Conservation (phyloP, 2,888 invertebrate genomes). For the Diarsia dahlii region DNA sequence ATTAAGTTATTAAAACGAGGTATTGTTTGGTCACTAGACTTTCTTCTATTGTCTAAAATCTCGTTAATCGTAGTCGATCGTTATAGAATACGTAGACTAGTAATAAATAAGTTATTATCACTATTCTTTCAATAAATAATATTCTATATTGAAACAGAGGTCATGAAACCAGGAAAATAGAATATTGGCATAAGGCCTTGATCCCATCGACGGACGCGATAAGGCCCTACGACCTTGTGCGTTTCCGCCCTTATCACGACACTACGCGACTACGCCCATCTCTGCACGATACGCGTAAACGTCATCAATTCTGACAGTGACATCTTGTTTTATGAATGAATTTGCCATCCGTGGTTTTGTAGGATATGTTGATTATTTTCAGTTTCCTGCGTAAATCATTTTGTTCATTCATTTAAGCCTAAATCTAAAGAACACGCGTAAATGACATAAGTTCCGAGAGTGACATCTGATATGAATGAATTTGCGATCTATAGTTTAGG, state of each 20-base stretch:
- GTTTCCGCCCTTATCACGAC: conserved; percentile 75
- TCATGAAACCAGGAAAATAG: conserved; percentile 57
- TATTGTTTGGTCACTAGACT: background rate
- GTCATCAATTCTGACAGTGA: conserved; percentile 39
- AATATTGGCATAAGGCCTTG: conserved; percentile 63
- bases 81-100: background rate
- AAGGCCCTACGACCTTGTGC: conserved; percentile 66
- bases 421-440: conserved; percentile 3
- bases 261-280: conserved; percentile 37
- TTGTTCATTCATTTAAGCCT: background rate
- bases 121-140: background rate
- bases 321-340: conserved; percentile 38
- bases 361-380: background rate
- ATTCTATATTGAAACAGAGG: conserved; percentile 34
- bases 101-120: too few relatives aligned
- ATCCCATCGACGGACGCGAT: conserved; percentile 59
- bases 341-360: background rate
- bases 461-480: conserved; percentile 34
- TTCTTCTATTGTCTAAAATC: background rate
- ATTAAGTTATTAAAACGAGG: background rate
- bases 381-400: background rate
- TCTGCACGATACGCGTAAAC: conserved; percentile 38
- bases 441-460: conserved; percentile 40
- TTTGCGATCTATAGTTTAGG: background rate
- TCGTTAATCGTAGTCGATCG: background rate